Conservation (phyloP, 1,140 invertebrate species). For the Micrasema minimum region DNA sequence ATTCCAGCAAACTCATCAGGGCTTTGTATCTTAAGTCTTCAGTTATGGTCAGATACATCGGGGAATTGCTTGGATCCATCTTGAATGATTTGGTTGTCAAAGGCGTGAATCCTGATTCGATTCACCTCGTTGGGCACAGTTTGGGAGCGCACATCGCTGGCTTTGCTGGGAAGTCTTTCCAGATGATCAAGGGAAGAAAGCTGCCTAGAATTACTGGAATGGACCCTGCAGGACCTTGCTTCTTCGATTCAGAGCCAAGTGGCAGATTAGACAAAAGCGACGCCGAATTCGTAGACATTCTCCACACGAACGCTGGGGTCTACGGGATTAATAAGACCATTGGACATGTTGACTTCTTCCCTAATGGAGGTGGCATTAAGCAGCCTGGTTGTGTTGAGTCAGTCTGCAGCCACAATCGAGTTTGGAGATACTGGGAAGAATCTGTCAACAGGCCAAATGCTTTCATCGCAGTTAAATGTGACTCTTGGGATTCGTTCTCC, state of each 20-base stretch:
- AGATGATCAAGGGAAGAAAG: background rate
- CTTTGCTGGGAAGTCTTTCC: constrained; percentile 43
- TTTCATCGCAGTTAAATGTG: constrained; percentile 65
- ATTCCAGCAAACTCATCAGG: constrained; percentile 40
- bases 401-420: constrained; percentile 72
- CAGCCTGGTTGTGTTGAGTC: constrained; percentile 74
- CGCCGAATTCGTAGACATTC: constrained; percentile 77
- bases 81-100: constrained; percentile 21
- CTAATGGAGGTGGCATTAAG: constrained; percentile 68
- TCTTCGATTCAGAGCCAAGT: constrained; percentile 65
- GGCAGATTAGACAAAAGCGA: constrained; percentile 72
- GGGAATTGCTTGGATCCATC: constrained; percentile 32
- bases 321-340: constrained; percentile 57
- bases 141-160: constrained; percentile 46
- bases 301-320: constrained; percentile 75
- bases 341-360: constrained; percentile 74
- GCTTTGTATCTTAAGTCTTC: constrained; percentile 36
- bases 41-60: constrained; percentile 43
- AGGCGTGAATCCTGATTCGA: constrained; percentile 17
- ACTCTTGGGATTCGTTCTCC: constrained; percentile 63
- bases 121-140: constrained; percentile 48
- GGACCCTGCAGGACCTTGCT: constrained; percentile 79
- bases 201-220: constrained; percentile 70
- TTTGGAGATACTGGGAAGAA: constrained; percentile 69
- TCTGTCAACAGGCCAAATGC: constrained; percentile 67